Percentiles rank a stretch among this genome's conserved stretches.
phyloP scores from a whole-genome alignment of 2,113 vertebrate species.

The Lasiurus borealis region DNA sequence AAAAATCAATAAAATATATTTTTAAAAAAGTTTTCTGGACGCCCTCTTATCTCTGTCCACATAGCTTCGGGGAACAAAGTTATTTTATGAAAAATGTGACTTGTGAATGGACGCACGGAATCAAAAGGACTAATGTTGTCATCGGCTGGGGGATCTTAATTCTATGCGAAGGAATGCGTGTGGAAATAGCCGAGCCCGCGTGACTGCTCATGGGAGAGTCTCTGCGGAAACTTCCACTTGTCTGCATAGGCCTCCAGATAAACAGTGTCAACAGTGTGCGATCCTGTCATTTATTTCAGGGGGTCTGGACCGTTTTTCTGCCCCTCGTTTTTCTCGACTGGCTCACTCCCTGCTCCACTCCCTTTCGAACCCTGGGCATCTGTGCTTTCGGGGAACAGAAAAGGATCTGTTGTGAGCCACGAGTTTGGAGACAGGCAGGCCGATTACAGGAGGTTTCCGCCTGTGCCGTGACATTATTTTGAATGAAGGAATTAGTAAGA shows the following conservation, averaged over 20 bases:
- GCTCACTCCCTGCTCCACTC: not conserved
- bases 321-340: not conserved
- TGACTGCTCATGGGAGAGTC: not conserved
- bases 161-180: not conserved
- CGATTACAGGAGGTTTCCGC: not conserved
- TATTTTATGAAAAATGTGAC: not conserved
- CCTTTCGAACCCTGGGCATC: not conserved
- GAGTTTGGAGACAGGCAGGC: not conserved
- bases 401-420: constrained; percentile 4
- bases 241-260: constrained; percentile 54
- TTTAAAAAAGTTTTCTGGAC: no score
- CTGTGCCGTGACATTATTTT: not conserved
- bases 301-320: constrained; percentile 17
- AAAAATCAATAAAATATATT: no score
- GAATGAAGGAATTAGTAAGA: constrained; percentile 7
- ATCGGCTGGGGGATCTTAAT: not conserved
- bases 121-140: not conserved
- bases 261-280: constrained; percentile 55
- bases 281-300: constrained; percentile 38
- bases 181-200: fast-evolving
- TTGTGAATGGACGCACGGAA: not conserved
- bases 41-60: not conserved
- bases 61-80: not conserved
- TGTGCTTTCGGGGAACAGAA: constrained; percentile 48
- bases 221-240: not conserved